A percentile compares a stretch with the other conserved stretches of the same genome.
Evolutionary conservation across 2,888 invertebrate genomes (phyloP).

Genomic region (Ypsolopha sequella): DNA sequence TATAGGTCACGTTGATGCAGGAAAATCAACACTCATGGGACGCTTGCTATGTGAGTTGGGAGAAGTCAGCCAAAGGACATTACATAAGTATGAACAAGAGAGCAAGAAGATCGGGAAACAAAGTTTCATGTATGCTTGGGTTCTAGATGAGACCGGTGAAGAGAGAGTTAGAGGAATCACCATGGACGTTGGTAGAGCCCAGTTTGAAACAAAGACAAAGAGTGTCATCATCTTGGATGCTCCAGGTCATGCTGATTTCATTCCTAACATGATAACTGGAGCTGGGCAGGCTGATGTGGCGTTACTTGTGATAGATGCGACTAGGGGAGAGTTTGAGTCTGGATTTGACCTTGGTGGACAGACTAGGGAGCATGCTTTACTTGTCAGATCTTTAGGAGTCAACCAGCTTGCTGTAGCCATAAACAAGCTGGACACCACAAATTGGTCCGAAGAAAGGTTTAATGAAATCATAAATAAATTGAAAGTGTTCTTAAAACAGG

Average conservation of each 20-base stretch:
- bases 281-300: slow-evolving; percentile 99
- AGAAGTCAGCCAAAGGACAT: slow-evolving; percentile 86
- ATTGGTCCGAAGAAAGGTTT: slow-evolving; percentile 93
- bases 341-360: slow-evolving; percentile 99
- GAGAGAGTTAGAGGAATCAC: slow-evolving; percentile 97
- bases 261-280: slow-evolving; percentile 99
- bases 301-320: slow-evolving; percentile 95
- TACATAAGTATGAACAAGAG: slow-evolving; percentile 98
- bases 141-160: slow-evolving; percentile 98
- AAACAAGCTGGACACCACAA: slow-evolving; percentile 97
- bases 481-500: slow-evolving; percentile 87
- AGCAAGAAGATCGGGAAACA: slow-evolving; percentile 97
- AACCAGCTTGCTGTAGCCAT: slow-evolving; percentile 94
- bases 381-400: slow-evolving; percentile 92
- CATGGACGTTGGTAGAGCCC: slow-evolving; percentile 96
- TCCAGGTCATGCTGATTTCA: slow-evolving; percentile 99
- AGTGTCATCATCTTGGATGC: slow-evolving; percentile 92
- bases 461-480: slow-evolving; percentile 89
- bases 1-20: slow-evolving; percentile 97
- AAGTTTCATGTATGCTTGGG: slow-evolving; percentile 99
- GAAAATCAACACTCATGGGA: slow-evolving; percentile 98
- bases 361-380: slow-evolving; percentile 95
- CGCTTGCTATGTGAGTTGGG: slow-evolving; percentile 89
- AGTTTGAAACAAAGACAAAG: slow-evolving; percentile 91
- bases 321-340: slow-evolving; percentile 97